Conservation (phyloP, 2,888 invertebrate genomes). For the Dascillus cervinus region DNA sequence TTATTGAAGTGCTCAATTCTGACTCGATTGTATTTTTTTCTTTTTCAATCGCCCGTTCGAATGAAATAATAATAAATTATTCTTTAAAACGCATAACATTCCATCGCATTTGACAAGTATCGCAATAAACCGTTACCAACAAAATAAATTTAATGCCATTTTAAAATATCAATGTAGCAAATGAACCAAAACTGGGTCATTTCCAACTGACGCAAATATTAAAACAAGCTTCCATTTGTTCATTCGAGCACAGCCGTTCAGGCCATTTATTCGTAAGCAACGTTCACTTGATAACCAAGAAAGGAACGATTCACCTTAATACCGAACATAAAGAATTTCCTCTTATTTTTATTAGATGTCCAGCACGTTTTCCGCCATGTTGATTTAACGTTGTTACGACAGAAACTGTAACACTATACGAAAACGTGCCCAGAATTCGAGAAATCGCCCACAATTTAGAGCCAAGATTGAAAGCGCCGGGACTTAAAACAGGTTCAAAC, state of each 20-base stretch:
- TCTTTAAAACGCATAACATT: constrained; percentile 9
- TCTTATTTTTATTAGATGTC: constrained; percentile 16
- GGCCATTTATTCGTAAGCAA: too few species aligned
- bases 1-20: too few species aligned
- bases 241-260: constrained; percentile 3
- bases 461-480: too few species aligned
- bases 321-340: constrained; percentile 16
- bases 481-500: too few species aligned
- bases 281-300: too few species aligned
- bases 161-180: not conserved
- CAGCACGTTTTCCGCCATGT: constrained; percentile 20
- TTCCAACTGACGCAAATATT: not conserved
- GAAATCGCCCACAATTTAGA: too few species aligned
- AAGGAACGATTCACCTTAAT: too few species aligned
- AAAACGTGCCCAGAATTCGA: constrained; percentile 12
- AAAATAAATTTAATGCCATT: too few species aligned
- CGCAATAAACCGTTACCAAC: constrained; percentile 7
- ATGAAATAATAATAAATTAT: constrained; percentile 12
- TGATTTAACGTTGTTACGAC: constrained; percentile 21
- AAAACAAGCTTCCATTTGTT: constrained; percentile 1
- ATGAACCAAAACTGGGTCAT: not conserved
- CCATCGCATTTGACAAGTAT: constrained; percentile 8
- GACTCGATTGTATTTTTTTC: too few species aligned
- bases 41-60: too few species aligned
- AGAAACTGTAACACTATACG: constrained; percentile 14